These are phyloP conservation scores for Tachypleus tridentatus DNA, from an alignment of 1,140 invertebrate species.

Conservation along the genomic window DNA sequence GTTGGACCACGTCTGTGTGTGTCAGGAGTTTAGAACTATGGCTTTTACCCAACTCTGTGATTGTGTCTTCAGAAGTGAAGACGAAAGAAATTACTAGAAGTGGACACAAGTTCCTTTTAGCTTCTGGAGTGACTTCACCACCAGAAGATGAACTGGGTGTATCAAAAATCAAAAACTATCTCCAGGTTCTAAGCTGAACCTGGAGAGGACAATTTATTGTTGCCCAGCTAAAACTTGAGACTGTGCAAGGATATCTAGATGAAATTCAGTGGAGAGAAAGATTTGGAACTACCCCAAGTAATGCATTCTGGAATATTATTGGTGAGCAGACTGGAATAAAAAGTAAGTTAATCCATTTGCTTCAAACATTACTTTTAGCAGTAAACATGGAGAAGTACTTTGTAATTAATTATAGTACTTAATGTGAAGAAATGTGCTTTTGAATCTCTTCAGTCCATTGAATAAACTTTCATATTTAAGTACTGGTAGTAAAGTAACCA, in stretches of 20 bases:
- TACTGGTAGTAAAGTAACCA: too few relatives aligned
- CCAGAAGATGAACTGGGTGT: background rate
- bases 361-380: too few relatives aligned
- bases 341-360: conserved; percentile 4
- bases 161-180: conserved; percentile 2
- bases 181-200: too few relatives aligned
- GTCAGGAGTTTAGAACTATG: background rate
- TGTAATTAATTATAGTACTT: too few relatives aligned
- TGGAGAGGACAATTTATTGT: conserved; percentile 1
- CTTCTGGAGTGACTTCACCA: background rate
- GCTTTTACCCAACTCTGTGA: background rate
- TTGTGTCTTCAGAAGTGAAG: background rate
- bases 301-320: conserved; percentile 8
- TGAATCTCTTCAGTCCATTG: too few relatives aligned
- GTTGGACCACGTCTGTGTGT: background rate
- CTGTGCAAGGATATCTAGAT: conserved; percentile 11
- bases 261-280: conserved; percentile 13
- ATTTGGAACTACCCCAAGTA: conserved; percentile 5
- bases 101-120: background rate
- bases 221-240: background rate
- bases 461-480: too few relatives aligned
- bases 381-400: too few relatives aligned
- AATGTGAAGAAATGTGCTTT: too few relatives aligned
- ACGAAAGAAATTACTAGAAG: background rate
- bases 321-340: background rate